A percentile compares a stretch with the other conserved stretches of the same genome.
Evolutionary conservation across 2,113 vertebrate species (phyloP).

Genomic region (Chitala chitala): DNA sequence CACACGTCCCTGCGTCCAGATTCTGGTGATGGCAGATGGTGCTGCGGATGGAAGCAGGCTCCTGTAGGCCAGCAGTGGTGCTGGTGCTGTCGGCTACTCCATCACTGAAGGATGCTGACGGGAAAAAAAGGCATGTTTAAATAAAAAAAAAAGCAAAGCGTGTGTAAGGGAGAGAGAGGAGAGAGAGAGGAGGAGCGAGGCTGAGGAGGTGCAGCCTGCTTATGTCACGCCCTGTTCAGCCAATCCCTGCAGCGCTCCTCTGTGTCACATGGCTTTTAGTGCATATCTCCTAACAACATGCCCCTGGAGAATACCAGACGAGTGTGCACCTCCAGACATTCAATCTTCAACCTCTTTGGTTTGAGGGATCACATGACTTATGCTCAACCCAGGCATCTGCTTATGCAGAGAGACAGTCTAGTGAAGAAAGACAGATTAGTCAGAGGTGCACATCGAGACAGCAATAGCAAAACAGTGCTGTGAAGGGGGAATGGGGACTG

Average conservation of each 20-base stretch:
- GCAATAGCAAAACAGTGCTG: background rate
- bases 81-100: conserved; percentile 61
- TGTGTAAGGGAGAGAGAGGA: conserved; percentile 25
- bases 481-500: background rate
- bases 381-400: too few relatives aligned
- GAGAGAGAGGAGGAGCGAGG: conserved; percentile 42
- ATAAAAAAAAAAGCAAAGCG: conserved; percentile 38
- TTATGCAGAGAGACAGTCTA: too few relatives aligned
- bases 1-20: conserved; percentile 39
- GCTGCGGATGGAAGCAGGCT: conserved; percentile 32
- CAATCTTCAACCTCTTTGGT: background rate
- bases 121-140: conserved; percentile 63
- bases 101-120: conserved; percentile 70
- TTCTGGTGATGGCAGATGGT: conserved; percentile 34
- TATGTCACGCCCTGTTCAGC: conserved; percentile 67
- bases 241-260: conserved; percentile 64
- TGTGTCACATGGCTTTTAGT: conserved; percentile 75
- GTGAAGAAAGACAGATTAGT: background rate
- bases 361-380: background rate
- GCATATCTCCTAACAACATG: conserved; percentile 61
- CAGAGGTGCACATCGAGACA: background rate
- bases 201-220: conserved; percentile 49
- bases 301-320: conserved; percentile 52
- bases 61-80: conserved; percentile 62
- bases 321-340: conserved; percentile 42